Percentiles rank a stretch among this genome's conserved stretches.
Evolutionary conservation across 2,797 vertebrate species (phyloP).

Genomic region (Propithecus perrieri): DNA sequence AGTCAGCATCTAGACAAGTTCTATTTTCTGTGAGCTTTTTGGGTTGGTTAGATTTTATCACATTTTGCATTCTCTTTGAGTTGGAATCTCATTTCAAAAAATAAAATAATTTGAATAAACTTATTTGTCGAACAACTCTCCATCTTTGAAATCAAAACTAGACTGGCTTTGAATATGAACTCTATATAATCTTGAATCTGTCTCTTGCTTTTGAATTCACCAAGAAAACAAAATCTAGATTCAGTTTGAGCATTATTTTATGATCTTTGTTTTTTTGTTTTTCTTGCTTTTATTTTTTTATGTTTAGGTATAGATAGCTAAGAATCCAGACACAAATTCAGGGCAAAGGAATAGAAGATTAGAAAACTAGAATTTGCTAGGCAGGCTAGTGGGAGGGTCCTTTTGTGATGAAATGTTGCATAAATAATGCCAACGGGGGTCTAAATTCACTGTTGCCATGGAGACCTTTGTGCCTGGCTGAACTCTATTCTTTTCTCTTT

Average conservation of each 20-base stretch:
- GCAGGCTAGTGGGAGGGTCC: slow-evolving; percentile 89
- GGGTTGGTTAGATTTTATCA: neutral
- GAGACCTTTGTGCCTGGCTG: slow-evolving; percentile 97
- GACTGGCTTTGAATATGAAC: neutral
- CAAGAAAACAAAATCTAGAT: neutral
- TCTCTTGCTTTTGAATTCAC: slow-evolving; percentile 42
- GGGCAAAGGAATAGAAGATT: slow-evolving; percentile 72
- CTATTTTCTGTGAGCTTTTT: neutral
- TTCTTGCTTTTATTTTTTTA: neutral
- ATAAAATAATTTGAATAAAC: neutral
- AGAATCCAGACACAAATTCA: slow-evolving; percentile 59
- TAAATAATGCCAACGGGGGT: slow-evolving; percentile 93
- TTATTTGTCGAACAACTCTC: neutral
- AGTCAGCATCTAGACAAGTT: neutral
- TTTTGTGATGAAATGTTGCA: slow-evolving; percentile 94
- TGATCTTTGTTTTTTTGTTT: neutral
- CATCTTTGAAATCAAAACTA: slow-evolving; percentile 6
- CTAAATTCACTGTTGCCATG: slow-evolving; percentile 95
- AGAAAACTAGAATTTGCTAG: slow-evolving; percentile 87
- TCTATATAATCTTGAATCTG: neutral
- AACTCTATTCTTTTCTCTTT: slow-evolving; percentile 87
- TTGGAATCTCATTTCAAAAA: neutral
- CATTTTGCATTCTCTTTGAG: neutral
- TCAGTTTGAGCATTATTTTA: neutral
- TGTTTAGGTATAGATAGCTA: neutral